Conservation (phyloP, 2,797 vertebrate genomes). For the Phrynocephalus vlangalii region DNA sequence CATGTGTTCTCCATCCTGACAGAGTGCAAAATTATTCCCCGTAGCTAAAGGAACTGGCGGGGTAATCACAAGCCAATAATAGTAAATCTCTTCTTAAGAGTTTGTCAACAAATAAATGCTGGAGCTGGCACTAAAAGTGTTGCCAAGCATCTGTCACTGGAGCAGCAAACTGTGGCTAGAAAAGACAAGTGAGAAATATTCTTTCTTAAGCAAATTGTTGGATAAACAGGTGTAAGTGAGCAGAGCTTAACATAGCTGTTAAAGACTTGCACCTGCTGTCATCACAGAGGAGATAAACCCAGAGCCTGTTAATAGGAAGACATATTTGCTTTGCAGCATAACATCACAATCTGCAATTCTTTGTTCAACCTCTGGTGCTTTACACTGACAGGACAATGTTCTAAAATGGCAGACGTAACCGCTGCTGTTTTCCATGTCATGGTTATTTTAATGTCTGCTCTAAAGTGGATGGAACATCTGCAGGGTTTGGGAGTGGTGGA, state of each 20-base stretch:
- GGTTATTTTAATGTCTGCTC: not conserved
- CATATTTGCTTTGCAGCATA: not conserved
- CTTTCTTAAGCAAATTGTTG: not conserved
- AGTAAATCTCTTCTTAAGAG: slow-evolving; percentile 55
- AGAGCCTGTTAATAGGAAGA: not conserved
- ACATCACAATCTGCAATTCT: not conserved
- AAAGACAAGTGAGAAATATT: not conserved
- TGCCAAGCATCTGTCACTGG: slow-evolving; percentile 66
- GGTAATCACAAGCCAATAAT: slow-evolving; percentile 24
- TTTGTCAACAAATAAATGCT: slow-evolving; percentile 56
- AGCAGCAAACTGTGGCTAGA: slow-evolving; percentile 43
- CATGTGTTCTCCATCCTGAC: accelerated
- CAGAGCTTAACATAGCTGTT: not conserved
- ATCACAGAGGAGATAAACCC: not conserved
- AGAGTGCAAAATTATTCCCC: slow-evolving; percentile 37
- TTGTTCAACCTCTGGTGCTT: not conserved
- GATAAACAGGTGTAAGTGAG: not conserved
- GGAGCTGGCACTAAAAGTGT: slow-evolving; percentile 50
- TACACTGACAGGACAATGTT: not conserved
- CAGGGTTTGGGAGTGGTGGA: not conserved
- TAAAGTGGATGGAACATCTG: not conserved
- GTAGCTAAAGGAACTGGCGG: slow-evolving; percentile 38
- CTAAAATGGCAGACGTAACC: not conserved
- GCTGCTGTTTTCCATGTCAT: not conserved
- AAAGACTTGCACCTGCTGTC: not conserved